Evolutionary conservation across 2,113 vertebrate species (phyloP).

Genomic region (Labeo rohita): DNA sequence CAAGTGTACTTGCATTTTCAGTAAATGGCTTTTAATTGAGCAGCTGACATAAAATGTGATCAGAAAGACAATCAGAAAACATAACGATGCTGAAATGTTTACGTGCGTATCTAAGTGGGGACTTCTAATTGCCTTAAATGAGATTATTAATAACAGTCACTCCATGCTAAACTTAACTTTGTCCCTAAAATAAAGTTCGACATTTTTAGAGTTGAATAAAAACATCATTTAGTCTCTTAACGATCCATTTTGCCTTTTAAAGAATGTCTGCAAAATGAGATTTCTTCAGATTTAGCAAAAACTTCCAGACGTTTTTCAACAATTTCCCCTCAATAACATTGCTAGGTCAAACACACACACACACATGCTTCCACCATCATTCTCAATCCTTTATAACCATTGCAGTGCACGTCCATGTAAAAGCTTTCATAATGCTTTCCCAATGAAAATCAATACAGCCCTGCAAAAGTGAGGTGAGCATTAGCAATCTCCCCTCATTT

Average conservation of each 20-base stretch:
- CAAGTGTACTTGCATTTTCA: constrained; percentile 22
- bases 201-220: neutral
- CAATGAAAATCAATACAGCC: constrained; percentile 49
- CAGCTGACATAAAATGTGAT: neutral
- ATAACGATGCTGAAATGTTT: neutral
- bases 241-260: constrained; percentile 1
- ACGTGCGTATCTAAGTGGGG: neutral
- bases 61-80: constrained; percentile 19
- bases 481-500: constrained; percentile 26
- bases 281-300: neutral
- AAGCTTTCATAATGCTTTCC: constrained; percentile 34
- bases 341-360: constrained; percentile 28
- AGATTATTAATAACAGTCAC: neutral
- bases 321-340: constrained; percentile 11
- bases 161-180: neutral
- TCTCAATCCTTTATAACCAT: constrained; percentile 32
- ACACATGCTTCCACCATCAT: constrained; percentile 6
- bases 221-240: neutral
- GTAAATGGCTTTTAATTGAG: constrained; percentile 13
- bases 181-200: neutral
- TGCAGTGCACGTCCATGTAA: constrained; percentile 47
- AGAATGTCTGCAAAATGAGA: neutral
- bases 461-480: constrained; percentile 13
- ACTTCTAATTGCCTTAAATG: neutral
- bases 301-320: constrained; percentile 25